A percentile compares a stretch with the other conserved stretches of the same genome.
phyloP scores from a whole-genome alignment of 2,797 vertebrate species.

The Sphenopsis melanotis region DNA sequence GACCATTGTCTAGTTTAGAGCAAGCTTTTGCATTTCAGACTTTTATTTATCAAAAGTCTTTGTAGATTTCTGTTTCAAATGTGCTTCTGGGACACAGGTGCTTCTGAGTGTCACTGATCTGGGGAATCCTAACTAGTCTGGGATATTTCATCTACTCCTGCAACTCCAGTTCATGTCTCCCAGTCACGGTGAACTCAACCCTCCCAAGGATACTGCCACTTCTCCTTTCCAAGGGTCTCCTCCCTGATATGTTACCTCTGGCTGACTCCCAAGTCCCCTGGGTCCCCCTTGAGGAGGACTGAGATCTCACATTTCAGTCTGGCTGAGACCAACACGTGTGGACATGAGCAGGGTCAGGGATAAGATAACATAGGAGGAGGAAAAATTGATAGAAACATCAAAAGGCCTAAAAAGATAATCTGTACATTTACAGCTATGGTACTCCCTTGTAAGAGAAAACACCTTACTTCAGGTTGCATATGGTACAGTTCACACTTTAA shows the following conservation, averaged over 20 bases:
- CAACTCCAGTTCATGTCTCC: neutral
- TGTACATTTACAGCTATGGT: neutral
- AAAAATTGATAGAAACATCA: neutral
- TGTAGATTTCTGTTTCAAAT: neutral
- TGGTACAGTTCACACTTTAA: neutral
- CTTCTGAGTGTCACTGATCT: neutral
- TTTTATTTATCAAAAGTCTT: neutral
- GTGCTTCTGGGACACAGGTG: neutral
- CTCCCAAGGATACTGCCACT: neutral
- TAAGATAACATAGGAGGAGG: neutral
- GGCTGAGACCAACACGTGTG: fast-evolving
- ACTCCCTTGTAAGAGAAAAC: neutral
- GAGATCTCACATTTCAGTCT: neutral
- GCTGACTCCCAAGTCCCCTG: neutral
- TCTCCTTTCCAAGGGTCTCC: neutral
- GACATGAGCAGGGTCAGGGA: neutral
- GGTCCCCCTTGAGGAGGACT: neutral
- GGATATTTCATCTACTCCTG: neutral
- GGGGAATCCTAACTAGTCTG: neutral
- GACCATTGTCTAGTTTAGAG: neutral
- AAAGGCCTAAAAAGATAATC: neutral
- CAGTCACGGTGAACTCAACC: neutral
- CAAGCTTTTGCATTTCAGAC: neutral
- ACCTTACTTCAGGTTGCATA: neutral
- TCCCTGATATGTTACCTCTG: neutral